Conservation (phyloP, 2,888 invertebrate genomes). For the Chelonus formosanus region DNA sequence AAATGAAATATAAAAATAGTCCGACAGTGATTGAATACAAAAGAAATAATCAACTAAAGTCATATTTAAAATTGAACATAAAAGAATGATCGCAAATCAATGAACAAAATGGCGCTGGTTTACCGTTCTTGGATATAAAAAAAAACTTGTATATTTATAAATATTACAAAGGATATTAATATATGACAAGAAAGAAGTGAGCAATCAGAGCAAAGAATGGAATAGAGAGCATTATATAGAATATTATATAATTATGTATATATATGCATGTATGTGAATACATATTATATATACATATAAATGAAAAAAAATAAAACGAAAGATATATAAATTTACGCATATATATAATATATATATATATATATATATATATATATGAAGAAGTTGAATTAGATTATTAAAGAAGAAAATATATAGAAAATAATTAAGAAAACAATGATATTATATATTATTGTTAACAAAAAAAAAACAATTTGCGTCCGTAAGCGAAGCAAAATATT, state of each 20-base stretch:
- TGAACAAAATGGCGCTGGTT: slow-evolving; percentile 52
- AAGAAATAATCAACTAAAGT: slow-evolving; percentile 31
- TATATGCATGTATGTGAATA: too few relatives aligned
- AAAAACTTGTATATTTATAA: slow-evolving; percentile 64
- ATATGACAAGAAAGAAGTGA: slow-evolving; percentile 42
- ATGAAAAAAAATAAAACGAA: too few relatives aligned
- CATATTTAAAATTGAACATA: slow-evolving; percentile 29
- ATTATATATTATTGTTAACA: slow-evolving; percentile 58
- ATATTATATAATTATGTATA: slow-evolving; percentile 28
- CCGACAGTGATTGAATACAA: slow-evolving; percentile 31
- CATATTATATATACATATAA: too few relatives aligned
- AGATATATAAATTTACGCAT: too few relatives aligned
- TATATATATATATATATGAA: slow-evolving; percentile 38
- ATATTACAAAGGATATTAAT: slow-evolving; percentile 58
- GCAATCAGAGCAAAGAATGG: slow-evolving; percentile 42
- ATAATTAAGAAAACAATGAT: slow-evolving; percentile 55
- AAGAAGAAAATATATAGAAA: slow-evolving; percentile 21
- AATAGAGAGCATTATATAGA: slow-evolving; percentile 40
- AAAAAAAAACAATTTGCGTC: slow-evolving; percentile 54
- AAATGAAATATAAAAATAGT: slow-evolving; percentile 21
- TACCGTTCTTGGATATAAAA: slow-evolving; percentile 53
- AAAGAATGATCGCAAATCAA: slow-evolving; percentile 19
- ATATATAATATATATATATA: slow-evolving; percentile 37
- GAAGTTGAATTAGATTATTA: slow-evolving; percentile 54
- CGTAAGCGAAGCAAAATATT: slow-evolving; percentile 49